These are phyloP conservation scores for Molorchus minor DNA, from an alignment of 2,888 invertebrate species.

Conservation along the genomic window DNA sequence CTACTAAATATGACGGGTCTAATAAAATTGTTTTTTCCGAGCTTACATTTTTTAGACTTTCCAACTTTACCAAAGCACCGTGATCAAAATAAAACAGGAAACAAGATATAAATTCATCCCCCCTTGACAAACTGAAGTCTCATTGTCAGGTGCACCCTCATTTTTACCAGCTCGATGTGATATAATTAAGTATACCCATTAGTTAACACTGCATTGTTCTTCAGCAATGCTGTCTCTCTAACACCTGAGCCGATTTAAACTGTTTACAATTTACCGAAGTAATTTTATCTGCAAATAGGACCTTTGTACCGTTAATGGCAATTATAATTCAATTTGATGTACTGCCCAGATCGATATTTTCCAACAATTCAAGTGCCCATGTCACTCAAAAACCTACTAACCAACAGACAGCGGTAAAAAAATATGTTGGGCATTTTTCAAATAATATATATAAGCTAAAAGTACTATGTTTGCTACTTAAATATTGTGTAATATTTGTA, in stretches of 20 bases:
- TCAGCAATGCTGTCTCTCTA: constrained; percentile 35
- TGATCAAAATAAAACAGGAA: neutral
- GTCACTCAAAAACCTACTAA: no score
- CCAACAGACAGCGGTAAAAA: no score
- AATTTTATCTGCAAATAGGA: constrained; percentile 25
- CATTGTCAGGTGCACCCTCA: constrained; percentile 36
- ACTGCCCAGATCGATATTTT: constrained; percentile 4
- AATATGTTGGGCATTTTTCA: no score
- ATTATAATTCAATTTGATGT: constrained; percentile 13
- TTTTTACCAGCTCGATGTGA: constrained; percentile 41
- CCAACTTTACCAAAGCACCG: no score
- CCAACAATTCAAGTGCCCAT: no score
- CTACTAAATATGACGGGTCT: no score
- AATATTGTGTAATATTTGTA: no score
- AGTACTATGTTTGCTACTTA: no score
- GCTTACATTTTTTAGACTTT: no score
- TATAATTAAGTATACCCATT: constrained; percentile 45
- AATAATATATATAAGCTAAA: no score
- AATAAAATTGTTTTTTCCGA: no score
- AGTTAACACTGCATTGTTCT: constrained; percentile 42
- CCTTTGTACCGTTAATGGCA: constrained; percentile 17
- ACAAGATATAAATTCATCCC: constrained; percentile 24
- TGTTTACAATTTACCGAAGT: constrained; percentile 28
- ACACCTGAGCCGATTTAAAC: constrained; percentile 39
- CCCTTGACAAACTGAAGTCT: constrained; percentile 40